Evolutionary conservation across 2,888 invertebrate genomes (phyloP), one percentile per base, ranked within the genome.

Genomic region (Drosophila pseudotakahashii): DNA sequence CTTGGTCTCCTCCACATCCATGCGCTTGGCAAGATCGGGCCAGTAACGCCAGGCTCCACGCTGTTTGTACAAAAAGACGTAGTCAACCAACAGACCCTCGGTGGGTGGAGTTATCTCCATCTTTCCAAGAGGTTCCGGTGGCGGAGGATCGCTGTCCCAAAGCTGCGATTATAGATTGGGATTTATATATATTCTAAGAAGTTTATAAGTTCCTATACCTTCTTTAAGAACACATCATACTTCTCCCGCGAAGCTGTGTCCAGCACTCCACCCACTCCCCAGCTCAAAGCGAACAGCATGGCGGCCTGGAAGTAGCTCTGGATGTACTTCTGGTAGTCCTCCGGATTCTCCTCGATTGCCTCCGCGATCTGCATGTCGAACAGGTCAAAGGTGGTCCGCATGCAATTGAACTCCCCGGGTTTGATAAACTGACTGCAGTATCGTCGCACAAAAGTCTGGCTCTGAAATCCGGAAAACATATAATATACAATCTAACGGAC

Each of bases 1-100:
- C 16, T 91, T 77, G 0, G 90, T 90, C 45, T 90, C 91, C 23
- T 95, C 93, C 7, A 95, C 91, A 63, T 95, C 94, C 90, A 93
- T 93, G 41, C 92, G 89, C 52, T 90, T 93, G 0, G 96, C 94
- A 52, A 95, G 89, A 61, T 98, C 98, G 2, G 94, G 94, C 96
- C 97, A 98, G 57, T 95, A 95, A 88, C 96, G 96, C 98, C 98
- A 98, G 52, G 93, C 93, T 0, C 98, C 98, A 90, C 97, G 96
- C 44, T 95, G 94, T 91, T 96, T 96, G 88, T 94, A 96, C 90
- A 95, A 93, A 89, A 96, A 98, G 81, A 94, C 94, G 91, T 96
- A 96, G 90, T 98, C 98, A 78, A 96, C 95, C 7, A 98, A 92
- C 54, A 94, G 91, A 0, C 97, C 96, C 67, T 97, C 98, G 0